Evolutionary conservation across 2,797 vertebrate genomes (phyloP), one percentile per base, ranked within the genome.

Genomic region (Vireo griseus): DNA sequence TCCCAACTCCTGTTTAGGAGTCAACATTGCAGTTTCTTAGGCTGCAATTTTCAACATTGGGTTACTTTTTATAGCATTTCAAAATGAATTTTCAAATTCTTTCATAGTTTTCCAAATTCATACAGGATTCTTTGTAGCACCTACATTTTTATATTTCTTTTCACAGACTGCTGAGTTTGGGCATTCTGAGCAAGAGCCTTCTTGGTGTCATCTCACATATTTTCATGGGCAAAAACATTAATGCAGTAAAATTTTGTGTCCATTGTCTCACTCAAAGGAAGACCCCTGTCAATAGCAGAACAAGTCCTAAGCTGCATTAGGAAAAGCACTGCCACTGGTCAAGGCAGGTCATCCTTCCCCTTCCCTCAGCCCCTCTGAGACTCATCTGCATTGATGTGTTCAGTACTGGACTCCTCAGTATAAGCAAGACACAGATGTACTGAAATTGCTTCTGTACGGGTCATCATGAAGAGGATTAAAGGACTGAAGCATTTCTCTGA

Each of bases 381-480:
- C 22, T 13, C 37, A 69, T 11, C n/a, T 67, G 16, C 12, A 10
- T 21, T 35, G 22, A 18, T 58, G 10, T 16, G 10, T 12, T 88
- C 31, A 45, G 31, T 92, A 88, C 25, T 26, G 33, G 37, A 20
- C 17, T 63, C 19, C 35, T 13, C 47, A 39, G 31, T 35, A 72
- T 16, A 59, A 57, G 44, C 18, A 50, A 69, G 19, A 74, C 18
- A 31, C 0, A 1, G 17, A 42, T 1, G 1, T n/a, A 77, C 31
- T 58, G 33, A 73, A 40, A 52, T 37, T 25, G 37, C 13, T 81
- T 69, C 58, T 37, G 6, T 8, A 11, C 31, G 51, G 19, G 14
- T 68, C 45, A 57, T 31, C 48, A 74, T 1, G 2, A 81, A 88
- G 33, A 67, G 44, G 14, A 48, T 28, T 51, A 76, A 79, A 75